Conservation (phyloP, 2,113 vertebrate species). For the Paramisgurnus dabryanus region DNA sequence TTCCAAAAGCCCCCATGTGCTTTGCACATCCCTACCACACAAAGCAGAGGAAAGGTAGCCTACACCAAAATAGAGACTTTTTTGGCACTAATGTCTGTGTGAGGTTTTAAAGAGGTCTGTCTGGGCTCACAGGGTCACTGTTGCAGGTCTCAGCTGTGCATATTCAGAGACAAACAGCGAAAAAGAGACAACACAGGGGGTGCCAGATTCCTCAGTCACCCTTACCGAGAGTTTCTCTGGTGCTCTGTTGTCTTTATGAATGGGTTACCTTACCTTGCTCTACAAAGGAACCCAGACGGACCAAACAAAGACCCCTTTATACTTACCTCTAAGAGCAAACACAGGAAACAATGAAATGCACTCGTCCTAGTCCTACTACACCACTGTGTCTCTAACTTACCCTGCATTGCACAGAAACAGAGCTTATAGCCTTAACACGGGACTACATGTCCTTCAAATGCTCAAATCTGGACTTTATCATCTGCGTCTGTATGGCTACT, state of each 20-base stretch:
- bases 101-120: not conserved
- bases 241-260: slow-evolving; percentile 31
- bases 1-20: no score
- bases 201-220: slow-evolving; percentile 15
- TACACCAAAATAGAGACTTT: not conserved
- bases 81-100: not conserved
- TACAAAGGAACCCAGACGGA: slow-evolving; percentile 1
- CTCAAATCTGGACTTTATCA: slow-evolving; percentile 31
- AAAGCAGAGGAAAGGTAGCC: no score
- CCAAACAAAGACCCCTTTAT: slow-evolving; percentile 30
- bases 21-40: no score
- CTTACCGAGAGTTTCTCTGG: not conserved
- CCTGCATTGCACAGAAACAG: not conserved
- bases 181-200: not conserved
- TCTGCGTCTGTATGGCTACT: not conserved
- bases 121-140: slow-evolving; percentile 26
- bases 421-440: not conserved
- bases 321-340: slow-evolving; percentile 27
- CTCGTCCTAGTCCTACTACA: not conserved
- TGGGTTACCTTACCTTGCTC: not conserved
- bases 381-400: not conserved
- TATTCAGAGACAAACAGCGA: slow-evolving; percentile 15
- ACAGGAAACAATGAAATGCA: slow-evolving; percentile 24
- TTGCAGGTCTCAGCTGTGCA: slow-evolving; percentile 43
- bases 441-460: slow-evolving; percentile 2